Evolutionary conservation across 2,113 vertebrate genomes (phyloP).

Genomic region (Phaethon lepturus): DNA sequence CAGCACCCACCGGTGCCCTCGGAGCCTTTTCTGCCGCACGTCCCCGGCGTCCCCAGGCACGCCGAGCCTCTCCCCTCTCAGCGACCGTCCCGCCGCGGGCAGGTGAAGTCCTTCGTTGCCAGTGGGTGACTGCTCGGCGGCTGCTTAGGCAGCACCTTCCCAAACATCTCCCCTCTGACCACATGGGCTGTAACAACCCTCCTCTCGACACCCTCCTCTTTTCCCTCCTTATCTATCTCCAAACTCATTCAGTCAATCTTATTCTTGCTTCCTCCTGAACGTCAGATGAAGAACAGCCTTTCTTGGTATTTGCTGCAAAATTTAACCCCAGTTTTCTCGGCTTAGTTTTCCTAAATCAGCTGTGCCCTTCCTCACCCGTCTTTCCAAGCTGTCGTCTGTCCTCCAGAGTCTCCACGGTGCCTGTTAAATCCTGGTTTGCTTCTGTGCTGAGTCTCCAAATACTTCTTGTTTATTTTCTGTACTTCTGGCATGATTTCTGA

Average conservation of each 20-base stretch:
- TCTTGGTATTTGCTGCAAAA: neutral
- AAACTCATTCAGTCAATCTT: neutral
- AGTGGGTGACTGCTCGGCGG: neutral
- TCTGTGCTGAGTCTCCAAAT: slow-evolving; percentile 10
- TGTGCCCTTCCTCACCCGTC: rapidly evolving
- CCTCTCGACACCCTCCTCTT: neutral
- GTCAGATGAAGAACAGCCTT: neutral
- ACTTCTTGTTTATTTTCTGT: slow-evolving; percentile 52
- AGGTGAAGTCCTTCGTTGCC: neutral
- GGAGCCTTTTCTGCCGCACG: neutral
- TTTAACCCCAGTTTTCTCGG: neutral
- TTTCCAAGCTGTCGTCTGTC: neutral
- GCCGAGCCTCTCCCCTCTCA: rapidly evolving
- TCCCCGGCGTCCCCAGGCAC: neutral
- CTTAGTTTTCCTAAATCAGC: neutral
- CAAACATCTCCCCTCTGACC: neutral
- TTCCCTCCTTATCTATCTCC: neutral
- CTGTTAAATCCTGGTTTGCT: neutral
- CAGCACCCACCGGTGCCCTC: neutral
- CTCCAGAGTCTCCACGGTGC: neutral
- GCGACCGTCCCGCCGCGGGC: rapidly evolving
- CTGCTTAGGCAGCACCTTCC: neutral
- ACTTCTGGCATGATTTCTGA: slow-evolving; percentile 59
- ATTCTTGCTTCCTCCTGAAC: neutral
- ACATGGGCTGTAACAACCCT: neutral